Percentiles rank a stretch among this genome's conserved stretches.
Conservation (phyloP, 2,888 invertebrate genomes). For the Chaetogeoica ovagalla region DNA sequence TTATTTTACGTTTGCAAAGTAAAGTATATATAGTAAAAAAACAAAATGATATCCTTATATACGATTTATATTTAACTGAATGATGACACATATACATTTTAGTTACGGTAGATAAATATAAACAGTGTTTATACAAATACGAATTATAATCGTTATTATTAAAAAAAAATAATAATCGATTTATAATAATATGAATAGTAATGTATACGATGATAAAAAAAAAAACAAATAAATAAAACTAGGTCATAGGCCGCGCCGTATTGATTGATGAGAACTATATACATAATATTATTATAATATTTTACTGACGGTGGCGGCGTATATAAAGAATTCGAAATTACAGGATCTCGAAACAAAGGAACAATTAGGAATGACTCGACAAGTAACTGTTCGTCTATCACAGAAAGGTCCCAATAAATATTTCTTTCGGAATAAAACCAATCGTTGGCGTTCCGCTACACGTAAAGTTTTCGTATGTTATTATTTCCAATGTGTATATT, state of each 20-base stretch:
- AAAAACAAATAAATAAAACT: too few species aligned
- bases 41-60: too few species aligned
- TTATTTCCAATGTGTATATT: constrained; percentile 38
- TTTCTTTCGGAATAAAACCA: constrained; percentile 61
- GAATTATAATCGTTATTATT: too few species aligned
- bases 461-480: constrained; percentile 77
- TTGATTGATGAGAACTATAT: too few species aligned
- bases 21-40: constrained; percentile 59
- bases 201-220: too few species aligned
- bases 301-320: background rate
- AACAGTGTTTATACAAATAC: too few species aligned
- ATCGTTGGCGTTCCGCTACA: constrained; percentile 71
- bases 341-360: constrained; percentile 54
- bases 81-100: too few species aligned
- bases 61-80: too few species aligned
- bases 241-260: too few species aligned
- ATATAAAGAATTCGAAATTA: constrained; percentile 41
- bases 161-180: too few species aligned
- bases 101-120: too few species aligned
- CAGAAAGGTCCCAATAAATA: constrained; percentile 63
- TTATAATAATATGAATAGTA: too few species aligned
- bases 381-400: constrained; percentile 69
- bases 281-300: background rate
- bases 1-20: constrained; percentile 18
- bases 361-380: constrained; percentile 67